Evolutionary conservation across 2,797 vertebrate species (phyloP).

Genomic region (Nannoperca australis): DNA sequence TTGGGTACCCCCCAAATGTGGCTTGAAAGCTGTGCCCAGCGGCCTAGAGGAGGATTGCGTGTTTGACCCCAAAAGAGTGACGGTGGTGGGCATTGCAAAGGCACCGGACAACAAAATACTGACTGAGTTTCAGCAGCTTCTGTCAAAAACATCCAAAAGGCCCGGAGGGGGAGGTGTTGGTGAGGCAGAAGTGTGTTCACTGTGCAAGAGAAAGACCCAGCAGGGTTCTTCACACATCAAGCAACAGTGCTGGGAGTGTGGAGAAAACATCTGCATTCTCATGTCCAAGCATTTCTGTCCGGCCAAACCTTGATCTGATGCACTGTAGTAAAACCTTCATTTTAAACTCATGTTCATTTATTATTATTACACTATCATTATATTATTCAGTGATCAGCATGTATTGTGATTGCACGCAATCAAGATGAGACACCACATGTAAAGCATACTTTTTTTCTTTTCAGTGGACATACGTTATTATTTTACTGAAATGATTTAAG

Average conservation of each 20-base stretch:
- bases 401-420: not conserved
- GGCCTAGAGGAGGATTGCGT: conserved; percentile 83
- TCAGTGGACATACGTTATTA: not conserved
- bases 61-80: conserved; percentile 78
- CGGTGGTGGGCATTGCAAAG: conserved; percentile 63
- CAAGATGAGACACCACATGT: not conserved
- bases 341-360: not conserved
- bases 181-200: conserved; percentile 45
- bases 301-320: not conserved
- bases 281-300: conserved; percentile 68
- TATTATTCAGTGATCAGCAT: not conserved
- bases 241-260: conserved; percentile 73
- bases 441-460: not conserved
- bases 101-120: conserved; percentile 58
- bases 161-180: not conserved
- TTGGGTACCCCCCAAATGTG: conserved; percentile 82
- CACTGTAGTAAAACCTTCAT: not conserved
- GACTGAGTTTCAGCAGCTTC: conserved; percentile 68
- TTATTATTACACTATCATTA: not conserved
- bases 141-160: conserved; percentile 44
- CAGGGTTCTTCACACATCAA: conserved; percentile 41
- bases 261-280: conserved; percentile 67
- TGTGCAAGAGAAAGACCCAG: conserved; percentile 74
- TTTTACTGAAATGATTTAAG: not conserved
- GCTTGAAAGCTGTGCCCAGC: conserved; percentile 72